Evolutionary conservation across 2,888 invertebrate genomes (phyloP).

Genomic region (Rhaphigaster nebulosa): DNA sequence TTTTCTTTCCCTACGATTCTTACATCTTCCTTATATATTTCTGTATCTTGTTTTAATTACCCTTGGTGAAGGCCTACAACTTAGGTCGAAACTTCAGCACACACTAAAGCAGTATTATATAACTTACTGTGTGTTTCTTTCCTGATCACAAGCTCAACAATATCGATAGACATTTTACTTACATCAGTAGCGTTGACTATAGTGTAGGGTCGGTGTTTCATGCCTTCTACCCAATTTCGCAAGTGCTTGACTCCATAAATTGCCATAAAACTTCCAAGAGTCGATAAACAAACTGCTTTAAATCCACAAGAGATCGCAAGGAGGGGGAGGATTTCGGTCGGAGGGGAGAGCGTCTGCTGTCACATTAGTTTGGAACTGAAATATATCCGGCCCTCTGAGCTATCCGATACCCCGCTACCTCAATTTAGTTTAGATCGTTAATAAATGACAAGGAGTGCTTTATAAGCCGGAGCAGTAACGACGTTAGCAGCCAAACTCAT

Average conservation of each 20-base stretch:
- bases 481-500: constrained; percentile 16
- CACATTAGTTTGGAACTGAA: constrained; percentile 68
- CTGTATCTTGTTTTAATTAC: no score
- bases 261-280: neutral
- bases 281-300: neutral
- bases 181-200: no score
- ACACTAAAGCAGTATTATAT: no score
- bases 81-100: no score
- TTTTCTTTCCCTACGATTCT: no score
- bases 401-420: constrained; percentile 37
- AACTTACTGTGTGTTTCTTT: no score
- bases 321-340: no score
- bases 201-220: no score
- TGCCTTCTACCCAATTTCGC: neutral
- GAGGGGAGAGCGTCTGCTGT: constrained; percentile 61
- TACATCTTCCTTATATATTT: no score
- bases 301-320: neutral
- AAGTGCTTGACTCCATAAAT: neutral
- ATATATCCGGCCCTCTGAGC: constrained; percentile 64
- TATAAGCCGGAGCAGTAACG: neutral
- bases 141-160: no score
- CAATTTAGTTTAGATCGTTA: constrained; percentile 24
- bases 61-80: no score
- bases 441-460: constrained; percentile 53
- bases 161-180: no score